Percentiles rank a stretch among this genome's conserved stretches.
phyloP scores from a whole-genome alignment of 2,888 invertebrate species.

The Ligdia adustata region DNA sequence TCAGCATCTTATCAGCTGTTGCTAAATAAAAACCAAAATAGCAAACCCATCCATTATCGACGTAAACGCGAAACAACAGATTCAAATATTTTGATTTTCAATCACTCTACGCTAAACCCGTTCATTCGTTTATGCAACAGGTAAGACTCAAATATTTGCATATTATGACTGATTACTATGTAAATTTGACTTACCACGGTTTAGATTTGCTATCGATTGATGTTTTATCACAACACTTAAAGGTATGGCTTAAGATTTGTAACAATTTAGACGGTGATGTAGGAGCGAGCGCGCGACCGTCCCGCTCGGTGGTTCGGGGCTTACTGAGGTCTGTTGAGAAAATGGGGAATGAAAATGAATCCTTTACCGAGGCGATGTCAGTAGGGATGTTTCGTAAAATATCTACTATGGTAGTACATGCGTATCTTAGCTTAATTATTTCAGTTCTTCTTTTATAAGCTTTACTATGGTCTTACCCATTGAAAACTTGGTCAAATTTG shows the following conservation, averaged over 20 bases:
- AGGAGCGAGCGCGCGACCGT: conserved; percentile 7
- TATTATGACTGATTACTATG: too few relatives aligned
- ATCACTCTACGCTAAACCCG: not conserved
- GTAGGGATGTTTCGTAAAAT: too few relatives aligned
- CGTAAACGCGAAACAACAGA: conserved; percentile 7
- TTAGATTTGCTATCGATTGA: conserved; percentile 13
- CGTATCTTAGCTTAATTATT: too few relatives aligned
- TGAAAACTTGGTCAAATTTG: too few relatives aligned
- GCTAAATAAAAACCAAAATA: not conserved
- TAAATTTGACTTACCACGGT: conserved; percentile 15
- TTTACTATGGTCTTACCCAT: too few relatives aligned
- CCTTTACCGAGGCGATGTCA: conserved; percentile 12
- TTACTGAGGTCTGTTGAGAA: conserved; percentile 9
- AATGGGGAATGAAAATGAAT: conserved; percentile 5
- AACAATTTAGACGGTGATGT: conserved; percentile 1
- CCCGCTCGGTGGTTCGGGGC: conserved; percentile 3
- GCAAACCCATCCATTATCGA: conserved; percentile 1
- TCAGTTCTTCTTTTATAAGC: too few relatives aligned
- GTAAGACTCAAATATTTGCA: not conserved
- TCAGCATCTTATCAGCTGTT: conserved; percentile 17
- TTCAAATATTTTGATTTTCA: conserved; percentile 12
- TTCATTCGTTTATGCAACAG: conserved; percentile 12
- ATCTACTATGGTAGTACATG: too few relatives aligned
- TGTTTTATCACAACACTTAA: conserved; percentile 19
- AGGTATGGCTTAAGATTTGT: conserved; percentile 3